Evolutionary conservation across 2,888 invertebrate species (phyloP), one percentile per base, ranked within the genome.

Genomic region (Standfussiana lucernea): DNA sequence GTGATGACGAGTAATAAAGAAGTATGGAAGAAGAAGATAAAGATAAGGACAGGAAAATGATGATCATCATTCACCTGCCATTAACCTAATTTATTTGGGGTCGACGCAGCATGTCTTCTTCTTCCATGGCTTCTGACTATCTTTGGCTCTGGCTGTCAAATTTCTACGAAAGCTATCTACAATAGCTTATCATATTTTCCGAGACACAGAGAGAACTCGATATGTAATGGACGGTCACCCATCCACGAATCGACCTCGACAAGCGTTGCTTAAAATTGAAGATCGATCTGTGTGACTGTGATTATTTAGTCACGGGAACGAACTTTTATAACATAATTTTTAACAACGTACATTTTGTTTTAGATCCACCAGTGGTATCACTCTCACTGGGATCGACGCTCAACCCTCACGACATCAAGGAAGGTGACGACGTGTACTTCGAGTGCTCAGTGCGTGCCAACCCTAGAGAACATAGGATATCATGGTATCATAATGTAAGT

Each of bases 401-500:
- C 91, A 98, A 98, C 95, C 98, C 98, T 7, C 98, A 98, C 90
- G 98, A 98, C 94, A 99, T 99, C 94, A 98, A 98, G 94, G 99
- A 99, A 96, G 98, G 98, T 59, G 98, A 98, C 93, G 99, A 99
- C 95, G 98, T 98, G 80, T 99, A 99, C 94, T 99, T 99, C 94
- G 99, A 99, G 93, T 99, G 99, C 95, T 97, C 98, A 88, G 98
- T 99, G 86, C 97, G 97, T 90, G 98, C 98, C 83, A 99, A 99
- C 96, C 99, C 99, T 10, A 98, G 98, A 91, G 98, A 98, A 85
- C 98, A 98, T 95, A 98, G 98, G 93, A 98, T 99, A 94, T 98
- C 98, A 66, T 99, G 99, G 99, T 98, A 98, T 94, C 98, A 99
- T 94, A 98, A 98, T 94, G 99, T 99, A 97, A 98, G 98, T 98